These are phyloP conservation scores for Notolepis coatsorum DNA, from an alignment of 2,797 vertebrate species.

Conservation along the genomic window DNA sequence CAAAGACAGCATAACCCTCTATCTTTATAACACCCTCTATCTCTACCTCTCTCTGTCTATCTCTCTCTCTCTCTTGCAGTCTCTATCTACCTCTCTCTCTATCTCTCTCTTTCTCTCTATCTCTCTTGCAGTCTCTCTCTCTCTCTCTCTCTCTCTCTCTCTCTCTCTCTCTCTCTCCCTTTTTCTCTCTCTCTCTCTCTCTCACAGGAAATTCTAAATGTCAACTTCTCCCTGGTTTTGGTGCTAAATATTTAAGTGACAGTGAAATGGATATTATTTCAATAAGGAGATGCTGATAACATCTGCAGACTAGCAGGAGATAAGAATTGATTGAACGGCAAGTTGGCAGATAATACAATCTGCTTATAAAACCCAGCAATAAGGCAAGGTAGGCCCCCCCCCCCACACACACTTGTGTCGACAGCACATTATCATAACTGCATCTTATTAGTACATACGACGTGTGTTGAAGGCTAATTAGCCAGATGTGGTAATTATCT, in stretches of 20 bases:
- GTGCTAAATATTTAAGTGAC: conserved; percentile 68
- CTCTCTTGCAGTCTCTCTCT: conserved; percentile 24
- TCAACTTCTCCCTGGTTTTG: conserved; percentile 63
- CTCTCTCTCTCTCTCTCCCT: neutral
- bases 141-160: conserved; percentile 30
- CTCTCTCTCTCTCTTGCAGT: neutral
- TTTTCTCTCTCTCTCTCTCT: neutral
- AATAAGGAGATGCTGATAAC: conserved; percentile 67
- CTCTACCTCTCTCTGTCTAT: conserved; percentile 41
- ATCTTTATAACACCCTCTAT: too few relatives aligned
- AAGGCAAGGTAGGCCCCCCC: conserved; percentile 40
- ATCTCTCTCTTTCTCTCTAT: conserved; percentile 23
- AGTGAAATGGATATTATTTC: conserved; percentile 75
- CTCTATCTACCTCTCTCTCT: neutral
- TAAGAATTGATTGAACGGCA: conserved; percentile 65
- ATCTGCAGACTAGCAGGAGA: conserved; percentile 62
- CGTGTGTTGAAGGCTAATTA: conserved; percentile 66
- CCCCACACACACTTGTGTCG: conserved; percentile 53
- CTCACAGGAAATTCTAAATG: conserved; percentile 71
- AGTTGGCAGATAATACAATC: conserved; percentile 72
- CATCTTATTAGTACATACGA: conserved; percentile 63
- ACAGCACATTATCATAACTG: conserved; percentile 67
- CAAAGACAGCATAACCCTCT: conserved; percentile 69
- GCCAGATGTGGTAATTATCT: conserved; percentile 63
- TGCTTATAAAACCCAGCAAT: conserved; percentile 64